Evolutionary conservation across 2,113 vertebrate species (phyloP), one percentile per base, ranked within the genome.

Genomic region (Elachura formosa): DNA sequence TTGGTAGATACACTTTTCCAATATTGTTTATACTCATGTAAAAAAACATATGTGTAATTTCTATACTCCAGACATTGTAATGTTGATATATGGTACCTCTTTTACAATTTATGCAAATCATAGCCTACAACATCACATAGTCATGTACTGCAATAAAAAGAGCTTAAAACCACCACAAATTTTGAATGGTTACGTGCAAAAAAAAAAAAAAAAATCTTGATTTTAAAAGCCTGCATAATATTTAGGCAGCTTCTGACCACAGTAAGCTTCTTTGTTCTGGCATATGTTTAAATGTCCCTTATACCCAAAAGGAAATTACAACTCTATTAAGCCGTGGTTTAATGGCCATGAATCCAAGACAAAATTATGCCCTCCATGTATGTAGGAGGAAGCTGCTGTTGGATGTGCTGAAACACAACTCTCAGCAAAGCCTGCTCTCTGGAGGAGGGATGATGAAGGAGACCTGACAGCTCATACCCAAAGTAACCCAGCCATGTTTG

Each of bases 351-450:
- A 79, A 69, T 5, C 1, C 14, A n/a, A 31, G 51, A 34, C 6
- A 62, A 31, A 58, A 55, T 43, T 46, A 84, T 80, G 8, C 19
- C 11, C 5, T 74, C 2, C 8, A 2, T 33, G 7, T 36, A 10
- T 0, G 0, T 19, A 51, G 12, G 12, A 55, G 14, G 13, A 77
- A 1, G 4, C 2, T 31, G 7, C 8, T 79, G n/a, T 0, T n/a
- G 6, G 6, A 45, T 17, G 4, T 80, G 29, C 67, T 69, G 49
- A 33, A 36, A 81, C n/a, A 13, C 4, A 69, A 2, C 9, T 41
- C 33, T 34, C 41, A 48, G 19, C 31, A 85, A 52, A 19, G 7
- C 16, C n/a, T 51, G 20, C 9, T 21, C 23, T 41, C 23, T 40
- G 49, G 18, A 2, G 1, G 0, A 8, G 3, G 19, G 17, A 10